phyloP scores from a whole-genome alignment of 2,113 vertebrate species.

The Myiagra hebetior region DNA sequence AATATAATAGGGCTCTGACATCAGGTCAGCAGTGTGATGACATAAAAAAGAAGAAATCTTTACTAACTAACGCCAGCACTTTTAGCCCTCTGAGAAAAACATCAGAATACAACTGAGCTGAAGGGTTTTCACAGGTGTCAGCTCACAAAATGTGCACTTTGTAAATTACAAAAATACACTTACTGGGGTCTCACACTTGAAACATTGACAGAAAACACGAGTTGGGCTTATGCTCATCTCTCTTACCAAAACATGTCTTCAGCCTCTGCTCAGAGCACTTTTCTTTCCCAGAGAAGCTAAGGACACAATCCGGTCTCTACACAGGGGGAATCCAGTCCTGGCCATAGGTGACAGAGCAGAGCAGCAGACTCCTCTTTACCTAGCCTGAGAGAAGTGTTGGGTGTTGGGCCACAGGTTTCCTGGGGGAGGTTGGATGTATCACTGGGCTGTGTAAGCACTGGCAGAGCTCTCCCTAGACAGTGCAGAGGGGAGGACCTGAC shows the following conservation, averaged over 20 bases:
- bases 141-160: background rate
- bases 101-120: background rate
- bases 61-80: background rate
- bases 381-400: background rate
- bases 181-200: background rate
- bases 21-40: background rate
- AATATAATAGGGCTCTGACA: background rate
- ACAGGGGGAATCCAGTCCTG: background rate
- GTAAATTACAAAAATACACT: background rate
- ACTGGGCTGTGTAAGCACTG: background rate
- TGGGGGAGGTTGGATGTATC: background rate
- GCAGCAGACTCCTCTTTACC: background rate
- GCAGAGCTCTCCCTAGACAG: background rate
- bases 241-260: background rate
- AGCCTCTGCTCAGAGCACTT: background rate
- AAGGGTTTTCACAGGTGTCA: background rate
- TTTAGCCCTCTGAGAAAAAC: background rate
- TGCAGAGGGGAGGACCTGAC: background rate
- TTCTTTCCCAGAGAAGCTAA: background rate
- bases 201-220: background rate
- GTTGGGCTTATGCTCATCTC: background rate
- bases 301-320: background rate
- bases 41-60: background rate
- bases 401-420: background rate
- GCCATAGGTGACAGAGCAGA: background rate